These are phyloP conservation scores for Sebastes jordani DNA, from an alignment of 2,797 vertebrate genomes.

Conservation along the genomic window DNA sequence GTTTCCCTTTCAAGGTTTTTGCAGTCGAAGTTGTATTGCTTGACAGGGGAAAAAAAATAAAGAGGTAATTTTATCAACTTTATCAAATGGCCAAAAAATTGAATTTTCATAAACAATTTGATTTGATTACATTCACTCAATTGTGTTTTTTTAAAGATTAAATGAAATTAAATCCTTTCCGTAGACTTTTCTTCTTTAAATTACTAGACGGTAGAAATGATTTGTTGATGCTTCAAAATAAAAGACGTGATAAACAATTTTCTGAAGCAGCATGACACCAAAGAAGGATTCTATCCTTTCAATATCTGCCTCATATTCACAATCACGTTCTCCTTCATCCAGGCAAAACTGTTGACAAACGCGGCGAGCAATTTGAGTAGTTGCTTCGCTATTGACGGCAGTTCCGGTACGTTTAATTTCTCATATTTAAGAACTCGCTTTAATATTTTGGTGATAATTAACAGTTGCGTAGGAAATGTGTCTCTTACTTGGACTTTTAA, in stretches of 20 bases:
- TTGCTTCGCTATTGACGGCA: background rate
- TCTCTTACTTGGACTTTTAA: background rate
- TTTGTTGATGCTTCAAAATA: conserved; percentile 16
- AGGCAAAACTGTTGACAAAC: background rate
- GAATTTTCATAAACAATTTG: background rate
- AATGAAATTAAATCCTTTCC: background rate
- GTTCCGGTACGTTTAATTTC: background rate
- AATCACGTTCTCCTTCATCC: background rate
- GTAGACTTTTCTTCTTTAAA: background rate
- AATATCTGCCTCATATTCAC: conserved; percentile 12
- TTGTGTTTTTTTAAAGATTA: background rate
- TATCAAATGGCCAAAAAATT: background rate
- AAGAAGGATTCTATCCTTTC: conserved; percentile 22
- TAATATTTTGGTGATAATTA: conserved; percentile 18
- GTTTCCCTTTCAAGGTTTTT: conserved; percentile 15
- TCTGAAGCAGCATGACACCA: conserved; percentile 1
- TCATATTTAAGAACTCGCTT: background rate
- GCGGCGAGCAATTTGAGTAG: background rate
- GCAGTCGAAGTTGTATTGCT: background rate
- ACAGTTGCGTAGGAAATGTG: background rate
- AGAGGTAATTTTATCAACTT: background rate
- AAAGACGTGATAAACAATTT: conserved; percentile 1
- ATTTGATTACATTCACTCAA: background rate
- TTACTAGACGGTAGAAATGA: background rate
- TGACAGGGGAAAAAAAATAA: background rate